Percentiles rank a stretch among this genome's conserved stretches.
Evolutionary conservation across 1,140 invertebrate species (phyloP).

Genomic region (Leptinotarsa lineolata): DNA sequence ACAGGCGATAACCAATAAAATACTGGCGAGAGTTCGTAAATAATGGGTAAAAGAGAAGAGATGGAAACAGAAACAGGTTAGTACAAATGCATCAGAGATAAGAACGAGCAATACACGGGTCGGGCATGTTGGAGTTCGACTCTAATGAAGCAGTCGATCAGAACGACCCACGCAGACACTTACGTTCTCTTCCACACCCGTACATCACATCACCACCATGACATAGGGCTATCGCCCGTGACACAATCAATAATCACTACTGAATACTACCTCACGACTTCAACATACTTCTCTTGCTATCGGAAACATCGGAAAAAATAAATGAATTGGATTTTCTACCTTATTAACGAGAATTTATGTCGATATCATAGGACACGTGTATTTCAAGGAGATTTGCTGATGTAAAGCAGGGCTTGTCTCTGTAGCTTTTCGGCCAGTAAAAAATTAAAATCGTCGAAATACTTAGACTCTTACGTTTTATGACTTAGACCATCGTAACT

Average conservation of each 20-base stretch:
- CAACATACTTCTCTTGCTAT: neutral
- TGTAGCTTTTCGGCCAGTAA: too few relatives aligned
- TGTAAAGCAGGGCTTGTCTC: too few relatives aligned
- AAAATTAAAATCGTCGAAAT: too few relatives aligned
- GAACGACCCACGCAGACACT: conserved; percentile 42
- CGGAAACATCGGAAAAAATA: too few relatives aligned
- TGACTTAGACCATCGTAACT: too few relatives aligned
- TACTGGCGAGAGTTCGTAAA: conserved; percentile 38
- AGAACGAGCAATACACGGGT: conserved; percentile 49
- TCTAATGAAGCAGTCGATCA: conserved; percentile 55
- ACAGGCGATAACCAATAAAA: conserved; percentile 47
- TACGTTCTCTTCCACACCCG: conserved; percentile 27
- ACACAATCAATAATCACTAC: conserved; percentile 9
- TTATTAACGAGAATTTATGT: too few relatives aligned
- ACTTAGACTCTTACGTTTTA: too few relatives aligned
- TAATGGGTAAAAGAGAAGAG: conserved; percentile 35
- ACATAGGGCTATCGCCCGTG: conserved; percentile 37
- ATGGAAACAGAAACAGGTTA: conserved; percentile 47
- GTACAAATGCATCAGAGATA: conserved; percentile 53
- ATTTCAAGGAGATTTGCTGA: too few relatives aligned
- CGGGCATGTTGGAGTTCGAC: conserved; percentile 45
- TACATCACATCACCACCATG: conserved; percentile 43
- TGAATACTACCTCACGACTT: neutral
- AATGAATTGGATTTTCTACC: too few relatives aligned
- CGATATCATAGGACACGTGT: too few relatives aligned